These are phyloP conservation scores for Nesogale talazaci DNA, from an alignment of 2,113 vertebrate genomes.

Conservation along the genomic window DNA sequence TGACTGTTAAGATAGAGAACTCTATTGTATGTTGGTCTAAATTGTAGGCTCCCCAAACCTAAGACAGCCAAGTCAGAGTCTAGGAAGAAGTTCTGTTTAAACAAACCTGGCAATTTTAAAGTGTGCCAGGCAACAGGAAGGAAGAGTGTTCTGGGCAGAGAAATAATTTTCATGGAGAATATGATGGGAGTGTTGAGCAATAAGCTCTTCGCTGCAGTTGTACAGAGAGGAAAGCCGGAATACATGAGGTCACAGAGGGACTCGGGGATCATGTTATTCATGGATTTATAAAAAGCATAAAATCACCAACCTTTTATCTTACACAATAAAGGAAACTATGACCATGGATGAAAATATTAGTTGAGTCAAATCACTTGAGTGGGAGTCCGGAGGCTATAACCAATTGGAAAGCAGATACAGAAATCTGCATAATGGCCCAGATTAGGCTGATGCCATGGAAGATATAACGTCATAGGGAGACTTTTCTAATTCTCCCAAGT, in stretches of 20 bases:
- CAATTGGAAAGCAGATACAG: background rate
- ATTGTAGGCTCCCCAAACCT: background rate
- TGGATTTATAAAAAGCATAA: background rate
- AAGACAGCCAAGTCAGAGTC: background rate
- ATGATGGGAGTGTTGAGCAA: background rate
- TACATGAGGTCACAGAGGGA: no score
- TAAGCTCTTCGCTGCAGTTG: background rate
- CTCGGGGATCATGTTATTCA: background rate
- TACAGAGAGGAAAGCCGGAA: background rate
- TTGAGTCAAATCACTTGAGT: background rate
- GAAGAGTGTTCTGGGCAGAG: background rate
- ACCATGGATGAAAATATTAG: background rate
- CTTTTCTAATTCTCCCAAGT: background rate
- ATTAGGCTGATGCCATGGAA: background rate
- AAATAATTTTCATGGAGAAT: background rate
- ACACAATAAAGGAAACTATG: background rate
- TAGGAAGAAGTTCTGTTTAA: background rate
- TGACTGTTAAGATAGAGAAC: background rate
- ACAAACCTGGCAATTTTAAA: background rate
- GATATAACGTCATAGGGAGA: background rate
- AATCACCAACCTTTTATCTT: background rate
- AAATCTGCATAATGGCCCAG: background rate
- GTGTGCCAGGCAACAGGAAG: background rate
- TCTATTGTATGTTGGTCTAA: background rate
- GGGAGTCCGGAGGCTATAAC: background rate